Percentiles rank a stretch among this genome's conserved stretches.
phyloP scores from a whole-genome alignment of 2,797 vertebrate genomes.

The Phoxinus dragarum region DNA sequence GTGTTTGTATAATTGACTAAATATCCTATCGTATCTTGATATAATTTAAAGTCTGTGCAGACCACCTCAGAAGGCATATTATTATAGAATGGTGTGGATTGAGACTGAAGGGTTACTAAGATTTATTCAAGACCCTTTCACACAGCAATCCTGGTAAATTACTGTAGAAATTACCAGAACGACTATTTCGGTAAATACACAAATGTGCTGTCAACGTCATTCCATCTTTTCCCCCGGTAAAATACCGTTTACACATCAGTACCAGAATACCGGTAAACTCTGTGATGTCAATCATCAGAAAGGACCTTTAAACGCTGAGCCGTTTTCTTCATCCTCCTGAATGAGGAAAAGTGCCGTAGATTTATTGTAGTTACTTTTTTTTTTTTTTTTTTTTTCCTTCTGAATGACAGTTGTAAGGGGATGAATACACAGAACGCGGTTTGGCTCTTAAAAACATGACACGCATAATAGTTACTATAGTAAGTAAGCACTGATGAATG shows the following conservation, averaged over 20 bases:
- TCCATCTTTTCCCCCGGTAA: not conserved
- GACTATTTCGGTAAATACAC: not conserved
- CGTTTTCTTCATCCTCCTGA: not conserved
- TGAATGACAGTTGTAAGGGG: not conserved
- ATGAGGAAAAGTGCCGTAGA: not conserved
- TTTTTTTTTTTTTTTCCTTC: not conserved
- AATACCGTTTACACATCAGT: not conserved
- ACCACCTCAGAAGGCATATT: not conserved
- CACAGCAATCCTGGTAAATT: not conserved
- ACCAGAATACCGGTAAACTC: not conserved
- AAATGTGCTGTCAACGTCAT: not conserved
- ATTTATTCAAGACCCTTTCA: not conserved
- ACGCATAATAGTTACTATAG: not conserved
- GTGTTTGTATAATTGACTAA: slow-evolving; percentile 44
- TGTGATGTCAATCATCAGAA: not conserved
- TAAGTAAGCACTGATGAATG: not conserved
- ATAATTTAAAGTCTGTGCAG: not conserved
- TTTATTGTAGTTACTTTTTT: not conserved
- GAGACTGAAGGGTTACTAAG: not conserved
- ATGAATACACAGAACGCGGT: not conserved
- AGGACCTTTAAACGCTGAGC: not conserved
- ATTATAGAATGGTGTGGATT: not conserved
- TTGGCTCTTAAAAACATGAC: not conserved
- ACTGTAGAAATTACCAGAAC: not conserved
- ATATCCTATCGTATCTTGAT: not conserved